Conservation (phyloP, 2,797 vertebrate genomes). For the Tenualosa ilisha region DNA sequence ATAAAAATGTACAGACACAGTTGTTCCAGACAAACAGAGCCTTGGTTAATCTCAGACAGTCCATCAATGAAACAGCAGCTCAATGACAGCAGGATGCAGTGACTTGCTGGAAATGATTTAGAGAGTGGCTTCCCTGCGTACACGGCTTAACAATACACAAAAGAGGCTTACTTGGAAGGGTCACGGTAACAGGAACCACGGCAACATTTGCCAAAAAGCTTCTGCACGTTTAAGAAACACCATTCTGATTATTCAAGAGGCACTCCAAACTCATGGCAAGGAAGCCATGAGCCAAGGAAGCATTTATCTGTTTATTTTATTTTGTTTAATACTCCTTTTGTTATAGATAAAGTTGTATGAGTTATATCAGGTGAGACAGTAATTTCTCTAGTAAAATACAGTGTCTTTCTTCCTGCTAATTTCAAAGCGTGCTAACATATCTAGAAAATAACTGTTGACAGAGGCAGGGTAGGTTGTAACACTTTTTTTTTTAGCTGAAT, state of each 20-base stretch:
- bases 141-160: not conserved
- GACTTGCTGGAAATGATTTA: conserved; percentile 5
- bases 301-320: too few relatives aligned
- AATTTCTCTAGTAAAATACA: too few relatives aligned
- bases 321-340: too few relatives aligned
- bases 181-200: not conserved
- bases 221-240: not conserved
- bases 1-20: not conserved
- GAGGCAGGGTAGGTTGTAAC: too few relatives aligned
- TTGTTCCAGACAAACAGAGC: not conserved
- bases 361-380: too few relatives aligned
- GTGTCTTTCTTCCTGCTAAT: too few relatives aligned
- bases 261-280: not conserved
- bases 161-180: not conserved
- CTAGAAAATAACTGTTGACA: too few relatives aligned
- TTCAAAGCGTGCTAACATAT: too few relatives aligned
- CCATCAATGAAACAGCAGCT: not conserved
- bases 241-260: not conserved
- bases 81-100: conserved; percentile 1
- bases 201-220: not conserved
- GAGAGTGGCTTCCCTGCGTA: not conserved
- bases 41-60: not conserved
- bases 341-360: too few relatives aligned
- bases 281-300: not conserved
- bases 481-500: too few relatives aligned